Conservation (phyloP, 30 jellyfish, hydroid and myxozoan species). For the Sanderia malayensis region DNA sequence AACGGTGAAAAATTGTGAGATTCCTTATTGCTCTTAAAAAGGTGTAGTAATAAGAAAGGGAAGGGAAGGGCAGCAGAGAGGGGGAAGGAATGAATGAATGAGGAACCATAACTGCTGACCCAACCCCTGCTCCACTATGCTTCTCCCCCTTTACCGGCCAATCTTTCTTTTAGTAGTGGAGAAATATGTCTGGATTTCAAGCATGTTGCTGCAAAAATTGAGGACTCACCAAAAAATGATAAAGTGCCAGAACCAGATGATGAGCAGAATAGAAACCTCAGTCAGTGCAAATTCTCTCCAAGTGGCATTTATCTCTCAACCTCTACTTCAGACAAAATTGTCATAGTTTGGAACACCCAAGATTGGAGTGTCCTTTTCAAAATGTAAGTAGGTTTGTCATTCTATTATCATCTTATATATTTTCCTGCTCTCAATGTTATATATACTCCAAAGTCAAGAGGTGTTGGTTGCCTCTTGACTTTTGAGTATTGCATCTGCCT, state of each 20-base stretch:
- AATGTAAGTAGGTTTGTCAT: neutral
- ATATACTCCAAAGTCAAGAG: neutral
- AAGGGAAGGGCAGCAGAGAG: no score
- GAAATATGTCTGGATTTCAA: neutral
- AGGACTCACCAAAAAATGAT: neutral
- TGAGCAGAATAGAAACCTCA: neutral
- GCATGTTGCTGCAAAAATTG: neutral
- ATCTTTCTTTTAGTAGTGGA: neutral
- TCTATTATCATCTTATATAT: neutral
- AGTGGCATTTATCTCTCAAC: conserved; percentile 16
- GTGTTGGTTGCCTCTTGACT: neutral
- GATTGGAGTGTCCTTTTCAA: conserved; percentile 6
- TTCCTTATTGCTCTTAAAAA: no score
- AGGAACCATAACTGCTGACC: no score
- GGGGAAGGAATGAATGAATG: no score
- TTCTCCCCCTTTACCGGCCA: no score
- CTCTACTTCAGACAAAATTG: conserved; percentile 15
- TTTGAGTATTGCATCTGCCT: neutral
- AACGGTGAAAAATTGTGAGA: no score
- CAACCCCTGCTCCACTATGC: no score
- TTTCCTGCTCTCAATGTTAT: no score
- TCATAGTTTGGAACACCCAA: conserved; percentile 22
- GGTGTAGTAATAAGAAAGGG: no score
- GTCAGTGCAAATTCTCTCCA: conserved; percentile 11
- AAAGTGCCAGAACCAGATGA: neutral